Evolutionary conservation across 2,888 invertebrate species (phyloP), one percentile per base, ranked within the genome.

Genomic region (Diadegma fenestrale): DNA sequence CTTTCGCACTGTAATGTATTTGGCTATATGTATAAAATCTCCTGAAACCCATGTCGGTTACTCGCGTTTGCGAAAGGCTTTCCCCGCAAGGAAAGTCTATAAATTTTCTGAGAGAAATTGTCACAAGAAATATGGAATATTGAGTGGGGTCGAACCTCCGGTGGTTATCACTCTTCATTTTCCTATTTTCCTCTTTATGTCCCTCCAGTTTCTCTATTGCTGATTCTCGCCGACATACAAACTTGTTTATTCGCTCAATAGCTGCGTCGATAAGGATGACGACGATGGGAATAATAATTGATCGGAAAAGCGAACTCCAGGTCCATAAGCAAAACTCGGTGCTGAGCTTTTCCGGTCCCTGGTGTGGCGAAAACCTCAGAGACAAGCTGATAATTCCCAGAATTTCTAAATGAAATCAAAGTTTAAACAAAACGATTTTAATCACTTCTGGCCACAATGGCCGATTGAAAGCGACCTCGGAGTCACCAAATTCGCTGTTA

Each of bases 51-150:
- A 58, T n/a, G 33, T 61, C 69, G 61, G 45, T 45, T 19, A 45
- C 45, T 30, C 19, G 51, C 19, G 14, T 48, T 41, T 41, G 79
- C 51, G 41, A 58, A 66, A 58, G 33, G n/a, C 80, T 63, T 61
- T 84, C 71, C 66, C 61, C 54, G 83, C 79, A 88, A 89, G 88
- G 88, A 87, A 90, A 88, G 88, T 91, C 91, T 89, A 91, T 91
- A 92, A 91, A 92, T 91, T 92, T 89, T 87, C 89, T 88, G 66
- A 82, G 87, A 89, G 88, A 91, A 92, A 91, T 91, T 91, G 91
- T 90, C 90, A 87, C 88, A 88, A 89, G 87, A 90, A 90, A 89
- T 90, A 88, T 89, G 88, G 91, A 91, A 91, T 90, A 92, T 91
- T 89, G 91, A 91, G 89, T 88, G 85, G 86, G 86, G 84, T 80